Conservation (phyloP, 2,113 vertebrate species). For the Cinclus mexicanus region DNA sequence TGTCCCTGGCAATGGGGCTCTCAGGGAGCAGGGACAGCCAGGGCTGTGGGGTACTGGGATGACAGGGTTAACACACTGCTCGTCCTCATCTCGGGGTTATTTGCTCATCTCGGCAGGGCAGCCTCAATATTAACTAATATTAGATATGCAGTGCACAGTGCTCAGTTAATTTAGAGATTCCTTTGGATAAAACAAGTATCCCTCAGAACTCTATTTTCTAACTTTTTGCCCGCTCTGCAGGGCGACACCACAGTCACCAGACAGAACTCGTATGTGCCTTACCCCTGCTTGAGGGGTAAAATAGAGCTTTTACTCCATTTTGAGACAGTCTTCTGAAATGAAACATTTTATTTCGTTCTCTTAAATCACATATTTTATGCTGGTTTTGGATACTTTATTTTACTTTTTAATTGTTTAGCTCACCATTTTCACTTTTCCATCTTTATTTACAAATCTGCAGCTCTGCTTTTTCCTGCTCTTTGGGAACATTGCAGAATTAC, state of each 20-base stretch:
- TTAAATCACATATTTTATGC: background rate
- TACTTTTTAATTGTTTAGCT: background rate
- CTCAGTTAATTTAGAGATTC: background rate
- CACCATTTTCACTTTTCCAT: background rate
- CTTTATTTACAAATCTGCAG: background rate
- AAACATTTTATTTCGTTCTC: background rate
- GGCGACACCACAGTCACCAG: background rate
- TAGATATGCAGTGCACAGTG: background rate
- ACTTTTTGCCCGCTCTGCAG: background rate
- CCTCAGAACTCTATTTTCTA: background rate
- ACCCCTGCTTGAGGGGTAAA: background rate
- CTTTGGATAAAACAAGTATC: background rate
- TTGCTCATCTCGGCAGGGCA: background rate
- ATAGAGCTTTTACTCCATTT: background rate
- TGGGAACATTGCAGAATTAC: background rate
- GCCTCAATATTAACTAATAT: background rate
- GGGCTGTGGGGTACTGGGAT: background rate
- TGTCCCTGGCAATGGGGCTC: background rate
- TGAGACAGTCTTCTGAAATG: background rate
- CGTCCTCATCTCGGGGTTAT: background rate
- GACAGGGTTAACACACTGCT: background rate
- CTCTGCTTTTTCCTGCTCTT: background rate
- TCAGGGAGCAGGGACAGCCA: background rate
- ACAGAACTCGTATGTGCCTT: fast-evolving
- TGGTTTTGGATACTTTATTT: background rate